Base-by-base conservation (phyloP, 1,140 invertebrate genomes). In the Batillaria attramentaria region DNA sequence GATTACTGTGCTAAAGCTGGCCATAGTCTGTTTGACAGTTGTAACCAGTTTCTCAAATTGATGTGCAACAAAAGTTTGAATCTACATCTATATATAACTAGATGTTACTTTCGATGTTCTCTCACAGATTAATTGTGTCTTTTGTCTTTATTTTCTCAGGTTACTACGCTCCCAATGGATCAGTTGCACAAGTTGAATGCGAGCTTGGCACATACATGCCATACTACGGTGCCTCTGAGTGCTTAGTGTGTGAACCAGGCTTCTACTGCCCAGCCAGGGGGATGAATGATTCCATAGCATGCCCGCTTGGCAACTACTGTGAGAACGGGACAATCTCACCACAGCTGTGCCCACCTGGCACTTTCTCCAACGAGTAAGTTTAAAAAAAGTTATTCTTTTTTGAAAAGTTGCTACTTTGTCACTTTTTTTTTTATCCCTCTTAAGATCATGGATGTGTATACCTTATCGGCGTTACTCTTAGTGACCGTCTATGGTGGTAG, bases 291-390 rank as follows among this genome's bases (percentile, higher is more conserved):
- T 85, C 80, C 24, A 78, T 85, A 1, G 79, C 80, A 28, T 90
- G 89, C 80, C 87, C 88, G 5, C 82, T 84, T 37, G 89, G 89
- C 46, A 79, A 79, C 33, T 90, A 88, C 84, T 90, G 88, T 82
- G 82, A 80, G n/a, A 87, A 86, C 46, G 86, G 86, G 42, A 89
- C 84, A 35, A 81, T 84, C 69, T 83, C 85, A 20, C 86, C 84
- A 31, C 69, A 68, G 16, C 83, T 85, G 60, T 90, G 89, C 79
- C 88, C 88, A 35, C 86, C 87, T 1, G 88, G 89, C 43, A 88
- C 87, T 42, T 90, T 79, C 83, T 84, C 86, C 8, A 89, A 89
- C 66, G 50, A 73, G 88, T 89, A 79, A 84, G 82, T 70, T 16
- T 4, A 43, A 1, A 13, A 3, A 28, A n/a, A 28, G 28, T 16